A percentile compares a stretch with the other conserved stretches of the same genome.
phyloP scores from a whole-genome alignment of 2,797 vertebrate genomes.

The Danio jaintianensis region DNA sequence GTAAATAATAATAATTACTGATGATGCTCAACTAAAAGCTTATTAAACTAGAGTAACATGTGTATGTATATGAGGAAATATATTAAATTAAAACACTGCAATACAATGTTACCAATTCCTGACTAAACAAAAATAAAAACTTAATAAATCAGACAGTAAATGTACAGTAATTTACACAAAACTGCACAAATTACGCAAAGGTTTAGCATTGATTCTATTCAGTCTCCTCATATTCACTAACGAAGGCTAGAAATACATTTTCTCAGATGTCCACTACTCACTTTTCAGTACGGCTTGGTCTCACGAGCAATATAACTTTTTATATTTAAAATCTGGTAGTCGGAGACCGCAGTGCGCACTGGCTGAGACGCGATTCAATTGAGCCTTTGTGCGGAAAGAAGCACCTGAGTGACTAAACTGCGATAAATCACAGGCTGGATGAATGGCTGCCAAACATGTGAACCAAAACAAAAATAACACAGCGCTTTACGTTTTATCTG shows the following conservation, averaged over 20 bases:
- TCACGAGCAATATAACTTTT: neutral
- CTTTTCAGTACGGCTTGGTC: neutral
- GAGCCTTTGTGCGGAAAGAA: neutral
- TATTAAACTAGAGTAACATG: neutral
- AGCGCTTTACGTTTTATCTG: neutral
- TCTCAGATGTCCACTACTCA: neutral
- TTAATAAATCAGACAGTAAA: neutral
- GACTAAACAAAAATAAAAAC: neutral
- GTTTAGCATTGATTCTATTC: neutral
- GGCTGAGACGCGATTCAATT: neutral
- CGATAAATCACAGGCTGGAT: neutral
- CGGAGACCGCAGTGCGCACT: conserved; percentile 27
- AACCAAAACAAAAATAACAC: neutral
- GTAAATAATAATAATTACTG: too few species aligned
- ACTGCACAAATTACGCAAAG: neutral
- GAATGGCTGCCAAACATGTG: neutral
- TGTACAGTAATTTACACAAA: neutral
- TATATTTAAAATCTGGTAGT: neutral
- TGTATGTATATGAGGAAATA: neutral
- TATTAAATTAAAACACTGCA: neutral
- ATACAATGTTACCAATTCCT: neutral
- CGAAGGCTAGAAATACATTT: too few species aligned
- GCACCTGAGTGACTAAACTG: neutral
- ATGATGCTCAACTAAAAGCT: neutral
- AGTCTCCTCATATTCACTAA: neutral